Base-by-base conservation (phyloP, 2,888 invertebrate genomes). In the Eucriotettix oculatus region DNA sequence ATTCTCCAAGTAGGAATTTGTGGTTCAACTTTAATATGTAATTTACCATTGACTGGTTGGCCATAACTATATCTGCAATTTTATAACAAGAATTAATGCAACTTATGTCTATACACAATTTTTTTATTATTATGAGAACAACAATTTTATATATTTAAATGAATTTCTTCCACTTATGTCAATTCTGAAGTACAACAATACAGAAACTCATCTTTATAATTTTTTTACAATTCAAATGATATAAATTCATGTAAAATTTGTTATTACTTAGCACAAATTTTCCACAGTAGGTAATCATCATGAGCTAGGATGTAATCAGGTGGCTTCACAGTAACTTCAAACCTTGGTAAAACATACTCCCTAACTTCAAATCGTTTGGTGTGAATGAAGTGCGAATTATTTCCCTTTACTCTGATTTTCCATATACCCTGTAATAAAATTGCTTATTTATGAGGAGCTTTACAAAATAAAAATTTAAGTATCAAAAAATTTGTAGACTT, bases 341-440 rank as follows among this genome's bases (percentile, higher is more conserved):
- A 83, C 10, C 79, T 79, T 0, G 82, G 82, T 44, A 82, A 69
- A 44, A 79, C 76, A 68, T 80, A 81, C 66, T 79, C 76, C 9
- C 78, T 76, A 52, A 81, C 79, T 66, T 71, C 71, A 68, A 81
- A 79, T 0, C 12, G 69, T 66, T 58, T 75, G 65, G 71, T 69
- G 16, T 70, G 56, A 16, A 58, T 16, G 0, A 71, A 68, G 12
- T 70, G 65, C 0, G 68, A 66, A 43, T 68, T 69, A 42, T 66
- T 68, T 61, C 68, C 67, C 61, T 72, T 70, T 0, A 74, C 73
- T 66, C 76, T 75, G 42, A 81, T 75, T 61, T 69, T 73, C 80
- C 81, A 81, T 55, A 71, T 74, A 10, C 81, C 80, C 79, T 80
- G 63, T 17, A 67, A 62, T 1, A 58, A 7, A 16, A 55, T 9